phyloP scores from a whole-genome alignment of 2,888 invertebrate genomes.

The Cantharis lateralis region DNA sequence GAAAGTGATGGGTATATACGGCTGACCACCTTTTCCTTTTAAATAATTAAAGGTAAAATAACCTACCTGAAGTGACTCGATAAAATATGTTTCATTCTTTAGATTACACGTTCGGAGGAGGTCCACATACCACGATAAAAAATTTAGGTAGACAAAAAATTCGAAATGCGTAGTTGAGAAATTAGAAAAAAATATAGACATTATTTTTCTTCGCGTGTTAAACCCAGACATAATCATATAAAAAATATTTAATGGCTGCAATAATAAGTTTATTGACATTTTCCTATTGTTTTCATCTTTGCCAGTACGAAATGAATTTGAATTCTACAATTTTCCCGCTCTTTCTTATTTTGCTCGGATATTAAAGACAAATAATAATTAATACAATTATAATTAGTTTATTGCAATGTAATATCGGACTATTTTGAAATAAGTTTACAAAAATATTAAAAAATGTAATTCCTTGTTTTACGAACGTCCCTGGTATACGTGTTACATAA shows the following conservation, averaged over 20 bases:
- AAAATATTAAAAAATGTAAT: too few species aligned
- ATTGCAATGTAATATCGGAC: too few species aligned
- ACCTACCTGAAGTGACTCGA: background rate
- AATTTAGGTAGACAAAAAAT: background rate
- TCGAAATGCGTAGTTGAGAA: background rate
- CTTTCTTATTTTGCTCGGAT: too few species aligned
- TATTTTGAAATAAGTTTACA: too few species aligned
- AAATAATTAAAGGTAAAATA: background rate
- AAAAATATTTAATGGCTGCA: too few species aligned
- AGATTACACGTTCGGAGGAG: background rate
- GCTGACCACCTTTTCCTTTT: background rate
- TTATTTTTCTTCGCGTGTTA: background rate
- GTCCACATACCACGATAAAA: background rate
- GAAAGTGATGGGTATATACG: background rate
- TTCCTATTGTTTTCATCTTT: too few species aligned
- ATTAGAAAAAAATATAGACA: background rate
- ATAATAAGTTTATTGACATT: too few species aligned
- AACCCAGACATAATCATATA: too few species aligned
- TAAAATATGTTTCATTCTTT: background rate
- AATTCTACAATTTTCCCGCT: too few species aligned
- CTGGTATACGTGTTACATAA: background rate
- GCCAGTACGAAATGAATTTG: too few species aligned
- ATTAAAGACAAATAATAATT: too few species aligned
- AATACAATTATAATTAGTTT: too few species aligned
- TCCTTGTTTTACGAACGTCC: background rate